phyloP scores from a whole-genome alignment of 2,797 vertebrate species.

The Carduelis carduelis region DNA sequence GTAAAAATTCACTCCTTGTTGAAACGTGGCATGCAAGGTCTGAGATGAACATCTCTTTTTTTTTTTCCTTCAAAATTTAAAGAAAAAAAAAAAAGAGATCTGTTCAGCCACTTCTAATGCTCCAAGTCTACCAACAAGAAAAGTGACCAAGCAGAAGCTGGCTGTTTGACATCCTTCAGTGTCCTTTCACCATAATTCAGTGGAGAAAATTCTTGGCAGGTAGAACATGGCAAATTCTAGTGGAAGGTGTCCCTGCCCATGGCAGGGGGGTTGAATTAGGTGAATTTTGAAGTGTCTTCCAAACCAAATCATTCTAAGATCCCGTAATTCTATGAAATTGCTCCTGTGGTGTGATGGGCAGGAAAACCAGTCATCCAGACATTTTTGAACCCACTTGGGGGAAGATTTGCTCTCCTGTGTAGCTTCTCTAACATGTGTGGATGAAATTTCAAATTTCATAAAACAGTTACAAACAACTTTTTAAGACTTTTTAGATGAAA shows the following conservation, averaged over 20 bases:
- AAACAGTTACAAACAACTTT: neutral
- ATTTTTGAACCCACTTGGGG: neutral
- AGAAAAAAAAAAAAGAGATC: neutral
- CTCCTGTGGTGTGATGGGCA: neutral
- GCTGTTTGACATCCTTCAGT: neutral
- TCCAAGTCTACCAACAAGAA: neutral
- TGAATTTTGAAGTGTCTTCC: neutral
- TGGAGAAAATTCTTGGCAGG: neutral
- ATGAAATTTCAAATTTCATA: neutral
- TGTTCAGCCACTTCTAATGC: neutral
- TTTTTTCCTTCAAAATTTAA: neutral
- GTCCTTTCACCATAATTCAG: neutral
- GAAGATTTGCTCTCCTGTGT: neutral
- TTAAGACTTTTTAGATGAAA: neutral
- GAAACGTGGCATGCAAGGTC: conserved; percentile 63
- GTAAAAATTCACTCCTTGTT: conserved; percentile 78
- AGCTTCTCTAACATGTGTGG: fast-evolving
- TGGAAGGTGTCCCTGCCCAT: neutral
- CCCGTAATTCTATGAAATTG: neutral
- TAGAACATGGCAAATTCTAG: neutral
- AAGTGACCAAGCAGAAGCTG: neutral
- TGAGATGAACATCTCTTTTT: conserved; percentile 15
- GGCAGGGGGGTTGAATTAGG: neutral
- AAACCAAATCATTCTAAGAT: neutral
- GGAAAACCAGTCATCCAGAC: neutral